A percentile compares a stretch with the other conserved stretches of the same genome.
phyloP scores from a whole-genome alignment of 2,797 vertebrate species.

The Dryobates pubescens region DNA sequence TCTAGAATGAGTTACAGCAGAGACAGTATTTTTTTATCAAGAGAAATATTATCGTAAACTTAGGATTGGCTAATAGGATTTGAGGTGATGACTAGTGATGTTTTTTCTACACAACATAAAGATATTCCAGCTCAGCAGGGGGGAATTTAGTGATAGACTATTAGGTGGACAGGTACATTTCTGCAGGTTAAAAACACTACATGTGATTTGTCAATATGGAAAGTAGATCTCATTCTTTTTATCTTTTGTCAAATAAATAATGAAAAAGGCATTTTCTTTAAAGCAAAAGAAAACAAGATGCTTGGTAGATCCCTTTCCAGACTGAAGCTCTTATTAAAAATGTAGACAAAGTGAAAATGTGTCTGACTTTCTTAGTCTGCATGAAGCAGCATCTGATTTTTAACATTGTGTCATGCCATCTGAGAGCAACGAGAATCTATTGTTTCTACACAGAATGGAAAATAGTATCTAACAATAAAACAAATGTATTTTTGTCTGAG shows the following conservation, averaged over 20 bases:
- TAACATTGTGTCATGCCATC: not conserved
- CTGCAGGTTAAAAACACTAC: not conserved
- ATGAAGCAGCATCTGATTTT: conserved; percentile 39
- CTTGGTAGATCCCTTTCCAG: not conserved
- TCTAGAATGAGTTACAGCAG: not conserved
- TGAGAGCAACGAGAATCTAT: conserved; percentile 18
- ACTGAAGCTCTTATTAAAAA: not conserved
- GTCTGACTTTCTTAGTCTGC: conserved; percentile 14
- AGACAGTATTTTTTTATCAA: not conserved
- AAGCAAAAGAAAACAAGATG: not conserved
- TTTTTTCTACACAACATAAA: not conserved
- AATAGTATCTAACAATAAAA: not conserved
- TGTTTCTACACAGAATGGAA: conserved; percentile 29
- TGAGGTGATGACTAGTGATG: not conserved
- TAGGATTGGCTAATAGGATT: not conserved
- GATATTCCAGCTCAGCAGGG: not conserved
- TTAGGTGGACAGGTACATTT: not conserved
- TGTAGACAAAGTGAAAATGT: conserved; percentile 32
- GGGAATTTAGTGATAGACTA: not conserved
- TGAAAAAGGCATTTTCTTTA: not conserved
- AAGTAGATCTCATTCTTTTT: not conserved
- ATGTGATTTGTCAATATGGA: not conserved
- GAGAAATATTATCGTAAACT: not conserved
- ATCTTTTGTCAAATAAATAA: conserved; percentile 17
- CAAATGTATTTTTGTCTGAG: not conserved